phyloP scores from a whole-genome alignment of 2,888 invertebrate species.

The Morpho deidamia region DNA sequence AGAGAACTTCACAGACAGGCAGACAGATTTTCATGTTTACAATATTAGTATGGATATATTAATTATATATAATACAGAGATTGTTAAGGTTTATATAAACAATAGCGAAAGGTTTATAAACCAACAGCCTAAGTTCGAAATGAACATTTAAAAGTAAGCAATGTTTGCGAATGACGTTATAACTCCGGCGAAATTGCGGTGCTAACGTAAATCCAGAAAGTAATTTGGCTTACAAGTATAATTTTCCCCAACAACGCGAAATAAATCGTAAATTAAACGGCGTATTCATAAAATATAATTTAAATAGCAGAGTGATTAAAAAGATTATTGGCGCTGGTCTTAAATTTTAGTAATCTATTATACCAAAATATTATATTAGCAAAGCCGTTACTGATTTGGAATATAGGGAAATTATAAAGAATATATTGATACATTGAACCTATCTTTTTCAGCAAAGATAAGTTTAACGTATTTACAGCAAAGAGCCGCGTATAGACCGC shows the following conservation, averaged over 20 bases:
- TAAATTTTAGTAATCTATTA: not conserved
- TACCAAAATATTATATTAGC: not conserved
- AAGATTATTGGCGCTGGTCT: not conserved
- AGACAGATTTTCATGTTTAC: too few species aligned
- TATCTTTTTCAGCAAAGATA: too few species aligned
- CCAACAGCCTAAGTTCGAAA: not conserved
- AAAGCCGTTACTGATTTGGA: too few species aligned
- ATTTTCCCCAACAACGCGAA: constrained; percentile 34
- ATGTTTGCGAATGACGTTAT: constrained; percentile 13
- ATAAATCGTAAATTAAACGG: constrained; percentile 47
- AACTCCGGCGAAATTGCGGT: constrained; percentile 35
- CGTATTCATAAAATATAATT: constrained; percentile 31
- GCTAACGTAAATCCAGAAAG: constrained; percentile 39
- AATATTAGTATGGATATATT: too few species aligned
- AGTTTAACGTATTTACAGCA: too few species aligned
- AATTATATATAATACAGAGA: too few species aligned
- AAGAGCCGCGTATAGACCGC: too few species aligned
- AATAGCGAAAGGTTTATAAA: not conserved
- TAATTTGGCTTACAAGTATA: constrained; percentile 50
- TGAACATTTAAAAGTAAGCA: constrained; percentile 7
- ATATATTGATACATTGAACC: too few species aligned
- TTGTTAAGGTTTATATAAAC: too few species aligned
- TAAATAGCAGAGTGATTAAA: not conserved
- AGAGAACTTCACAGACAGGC: too few species aligned
- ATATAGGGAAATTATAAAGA: too few species aligned